A percentile compares a stretch with the other conserved stretches of the same genome.
Evolutionary conservation across 2,113 vertebrate species (phyloP).

Genomic region (Neodontobutis hainanensis): DNA sequence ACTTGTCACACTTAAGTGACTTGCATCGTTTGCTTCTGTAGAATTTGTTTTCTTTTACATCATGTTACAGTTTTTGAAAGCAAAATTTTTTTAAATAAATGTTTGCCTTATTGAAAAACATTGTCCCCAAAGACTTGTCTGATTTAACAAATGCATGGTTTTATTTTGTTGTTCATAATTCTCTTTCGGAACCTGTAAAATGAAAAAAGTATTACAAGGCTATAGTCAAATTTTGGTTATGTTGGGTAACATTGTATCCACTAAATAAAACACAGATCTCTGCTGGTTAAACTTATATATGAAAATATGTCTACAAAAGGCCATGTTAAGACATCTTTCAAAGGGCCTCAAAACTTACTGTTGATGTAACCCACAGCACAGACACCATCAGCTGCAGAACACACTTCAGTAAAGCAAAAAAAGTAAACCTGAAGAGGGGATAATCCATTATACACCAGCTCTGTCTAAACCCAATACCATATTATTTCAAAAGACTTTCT

Average conservation of each 20-base stretch:
- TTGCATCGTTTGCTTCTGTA: too few species aligned
- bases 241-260: too few species aligned
- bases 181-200: constrained; percentile 20
- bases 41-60: too few species aligned
- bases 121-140: background rate
- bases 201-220: background rate
- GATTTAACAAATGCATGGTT: background rate
- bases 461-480: background rate
- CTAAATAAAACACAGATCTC: too few species aligned
- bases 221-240: too few species aligned
- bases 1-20: background rate
- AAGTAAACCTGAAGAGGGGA: constrained; percentile 48
- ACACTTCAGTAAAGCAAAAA: constrained; percentile 48
- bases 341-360: constrained; percentile 23
- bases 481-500: background rate
- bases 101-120: background rate
- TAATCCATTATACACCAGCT: background rate
- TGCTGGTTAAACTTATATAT: too few species aligned
- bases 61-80: too few species aligned
- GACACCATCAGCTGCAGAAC: constrained; percentile 21
- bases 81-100: too few species aligned
- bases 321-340: too few species aligned
- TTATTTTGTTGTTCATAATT: constrained; percentile 37
- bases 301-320: too few species aligned
- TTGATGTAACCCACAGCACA: constrained; percentile 46